These are phyloP conservation scores for Euura lappo DNA, from an alignment of 1,140 invertebrate species.

Conservation along the genomic window DNA sequence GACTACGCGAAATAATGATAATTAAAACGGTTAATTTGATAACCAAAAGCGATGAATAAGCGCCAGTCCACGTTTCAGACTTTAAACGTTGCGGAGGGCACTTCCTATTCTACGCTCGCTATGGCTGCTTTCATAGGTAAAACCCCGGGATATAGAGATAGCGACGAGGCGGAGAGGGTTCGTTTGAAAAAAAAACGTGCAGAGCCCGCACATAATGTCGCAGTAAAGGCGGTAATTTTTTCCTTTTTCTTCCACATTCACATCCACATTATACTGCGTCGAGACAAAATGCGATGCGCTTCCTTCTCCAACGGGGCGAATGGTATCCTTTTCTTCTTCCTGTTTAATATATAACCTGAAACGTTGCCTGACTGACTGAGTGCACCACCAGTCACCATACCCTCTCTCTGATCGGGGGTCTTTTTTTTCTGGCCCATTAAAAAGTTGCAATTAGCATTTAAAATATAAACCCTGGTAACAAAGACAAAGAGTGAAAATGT, in stretches of 20 bases:
- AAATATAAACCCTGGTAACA: slow-evolving; percentile 51
- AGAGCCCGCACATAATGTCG: slow-evolving; percentile 20
- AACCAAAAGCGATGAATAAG: slow-evolving; percentile 12
- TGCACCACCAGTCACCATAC: no score
- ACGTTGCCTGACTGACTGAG: no score
- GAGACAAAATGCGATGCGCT: slow-evolving; percentile 34
- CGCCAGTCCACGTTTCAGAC: not conserved
- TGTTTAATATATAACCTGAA: not conserved
- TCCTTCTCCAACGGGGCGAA: not conserved
- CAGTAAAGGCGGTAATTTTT: slow-evolving; percentile 45
- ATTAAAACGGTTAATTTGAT: slow-evolving; percentile 26
- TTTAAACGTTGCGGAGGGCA: not conserved
- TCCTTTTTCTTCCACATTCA: slow-evolving; percentile 34
- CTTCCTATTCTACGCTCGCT: not conserved
- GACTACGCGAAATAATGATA: not conserved
- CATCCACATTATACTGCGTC: slow-evolving; percentile 4
- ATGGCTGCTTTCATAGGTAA: not conserved
- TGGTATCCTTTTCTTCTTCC: not conserved
- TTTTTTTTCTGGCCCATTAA: slow-evolving; percentile 47
- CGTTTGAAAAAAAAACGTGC: not conserved
- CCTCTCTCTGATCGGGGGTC: slow-evolving; percentile 2
- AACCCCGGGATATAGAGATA: not conserved
- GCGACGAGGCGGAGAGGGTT: not conserved
- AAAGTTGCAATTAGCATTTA: slow-evolving; percentile 61
- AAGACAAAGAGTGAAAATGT: slow-evolving; percentile 43